Conservation (phyloP, 2,797 vertebrate species). For the Hypotaenidia okinawae region DNA sequence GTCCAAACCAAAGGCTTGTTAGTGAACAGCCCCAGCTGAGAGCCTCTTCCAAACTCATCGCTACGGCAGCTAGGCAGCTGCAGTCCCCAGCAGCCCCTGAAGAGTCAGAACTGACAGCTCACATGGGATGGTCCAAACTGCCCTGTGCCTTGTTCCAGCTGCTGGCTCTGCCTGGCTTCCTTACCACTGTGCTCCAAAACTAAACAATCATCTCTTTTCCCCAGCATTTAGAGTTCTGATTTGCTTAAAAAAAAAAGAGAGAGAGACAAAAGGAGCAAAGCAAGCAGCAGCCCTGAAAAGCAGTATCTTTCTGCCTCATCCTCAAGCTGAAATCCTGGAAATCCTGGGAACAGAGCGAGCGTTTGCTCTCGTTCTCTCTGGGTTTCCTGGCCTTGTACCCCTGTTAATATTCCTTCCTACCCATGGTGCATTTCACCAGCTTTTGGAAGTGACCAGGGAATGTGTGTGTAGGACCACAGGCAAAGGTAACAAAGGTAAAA, state of each 20-base stretch:
- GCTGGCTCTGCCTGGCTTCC: background rate
- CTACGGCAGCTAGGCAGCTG: background rate
- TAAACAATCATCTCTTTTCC: background rate
- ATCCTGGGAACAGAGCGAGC: background rate
- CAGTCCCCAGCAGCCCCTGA: background rate
- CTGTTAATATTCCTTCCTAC: background rate
- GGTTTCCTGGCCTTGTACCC: background rate
- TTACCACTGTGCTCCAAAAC: background rate
- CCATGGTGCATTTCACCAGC: background rate
- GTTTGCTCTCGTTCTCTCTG: background rate
- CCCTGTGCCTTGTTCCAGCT: background rate
- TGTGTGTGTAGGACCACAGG: background rate
- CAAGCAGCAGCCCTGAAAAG: background rate
- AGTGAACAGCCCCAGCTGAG: background rate
- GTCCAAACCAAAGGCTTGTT: background rate
- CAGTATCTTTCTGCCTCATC: background rate
- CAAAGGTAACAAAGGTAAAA: background rate
- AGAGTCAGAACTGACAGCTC: background rate
- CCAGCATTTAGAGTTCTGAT: background rate
- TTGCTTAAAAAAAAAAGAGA: background rate
- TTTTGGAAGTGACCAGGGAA: background rate
- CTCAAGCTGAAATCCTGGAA: background rate
- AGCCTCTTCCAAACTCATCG: background rate
- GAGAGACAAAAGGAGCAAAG: background rate
- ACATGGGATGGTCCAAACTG: accelerated